A percentile compares a stretch with the other conserved stretches of the same genome.
phyloP scores from a whole-genome alignment of 1,140 invertebrate genomes.

The Conopomorpha cramerella region DNA sequence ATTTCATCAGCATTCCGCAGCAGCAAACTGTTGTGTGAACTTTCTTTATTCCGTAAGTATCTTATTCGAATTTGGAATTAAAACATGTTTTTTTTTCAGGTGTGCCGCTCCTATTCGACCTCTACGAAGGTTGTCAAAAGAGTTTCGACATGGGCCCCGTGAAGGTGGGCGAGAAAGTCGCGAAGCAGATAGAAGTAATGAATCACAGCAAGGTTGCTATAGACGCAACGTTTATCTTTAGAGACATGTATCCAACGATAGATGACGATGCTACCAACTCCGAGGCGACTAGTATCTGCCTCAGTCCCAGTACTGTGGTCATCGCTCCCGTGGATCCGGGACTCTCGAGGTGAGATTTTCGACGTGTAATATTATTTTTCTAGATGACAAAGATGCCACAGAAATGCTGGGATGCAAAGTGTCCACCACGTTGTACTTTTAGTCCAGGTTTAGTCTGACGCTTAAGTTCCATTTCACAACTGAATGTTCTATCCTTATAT shows the following conservation, averaged over 20 bases:
- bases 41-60: no score
- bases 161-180: conserved; percentile 38
- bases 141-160: conserved; percentile 41
- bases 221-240: conserved; percentile 35
- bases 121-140: conserved; percentile 50
- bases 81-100: no score
- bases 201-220: conserved; percentile 48
- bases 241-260: conserved; percentile 23
- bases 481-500: no score
- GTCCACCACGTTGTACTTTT: no score
- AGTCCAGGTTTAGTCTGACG: no score
- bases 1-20: no score
- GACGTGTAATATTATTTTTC: no score
- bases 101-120: conserved; percentile 35
- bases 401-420: no score
- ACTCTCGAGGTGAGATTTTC: conserved; percentile 20
- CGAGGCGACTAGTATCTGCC: conserved; percentile 35
- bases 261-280: conserved; percentile 29
- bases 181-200: conserved; percentile 45
- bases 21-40: no score
- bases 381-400: no score
- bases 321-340: conserved; percentile 9
- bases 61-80: no score
- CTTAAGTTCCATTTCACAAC: no score
- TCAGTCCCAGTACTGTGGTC: conserved; percentile 14